A percentile compares a stretch with the other conserved stretches of the same genome.
Evolutionary conservation across 2,113 vertebrate genomes (phyloP).

Genomic region (Taxidea taxus): DNA sequence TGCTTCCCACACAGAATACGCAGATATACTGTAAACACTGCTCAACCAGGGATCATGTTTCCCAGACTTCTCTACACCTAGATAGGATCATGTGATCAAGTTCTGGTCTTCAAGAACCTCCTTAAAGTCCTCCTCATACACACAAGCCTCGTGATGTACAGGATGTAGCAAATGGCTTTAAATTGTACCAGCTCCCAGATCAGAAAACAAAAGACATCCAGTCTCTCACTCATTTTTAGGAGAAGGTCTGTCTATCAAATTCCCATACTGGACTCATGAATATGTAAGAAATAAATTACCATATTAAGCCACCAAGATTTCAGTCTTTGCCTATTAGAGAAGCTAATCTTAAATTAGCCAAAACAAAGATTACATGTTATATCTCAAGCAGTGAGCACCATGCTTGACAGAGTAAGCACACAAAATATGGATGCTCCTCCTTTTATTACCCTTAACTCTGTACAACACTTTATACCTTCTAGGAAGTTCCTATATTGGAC

Average conservation of each 20-base stretch:
- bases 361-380: neutral
- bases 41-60: neutral
- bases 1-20: rapidly evolving
- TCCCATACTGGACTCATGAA: neutral
- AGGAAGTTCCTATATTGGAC: neutral
- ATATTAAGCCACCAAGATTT: neutral
- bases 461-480: neutral
- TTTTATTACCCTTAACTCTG: neutral
- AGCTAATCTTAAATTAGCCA: neutral
- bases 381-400: neutral
- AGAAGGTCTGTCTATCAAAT: neutral
- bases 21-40: neutral
- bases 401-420: neutral
- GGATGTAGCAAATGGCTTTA: neutral
- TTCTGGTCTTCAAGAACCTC: neutral
- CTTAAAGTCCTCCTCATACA: neutral
- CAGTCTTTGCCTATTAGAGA: neutral
- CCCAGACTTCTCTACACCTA: neutral
- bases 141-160: neutral
- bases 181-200: neutral
- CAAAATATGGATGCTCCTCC: neutral
- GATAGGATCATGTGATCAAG: too few relatives aligned
- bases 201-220: neutral
- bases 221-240: neutral
- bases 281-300: neutral